Evolutionary conservation across 2,888 invertebrate species (phyloP), one percentile per base, ranked within the genome.

Genomic region (Ennomos fuscantarius): DNA sequence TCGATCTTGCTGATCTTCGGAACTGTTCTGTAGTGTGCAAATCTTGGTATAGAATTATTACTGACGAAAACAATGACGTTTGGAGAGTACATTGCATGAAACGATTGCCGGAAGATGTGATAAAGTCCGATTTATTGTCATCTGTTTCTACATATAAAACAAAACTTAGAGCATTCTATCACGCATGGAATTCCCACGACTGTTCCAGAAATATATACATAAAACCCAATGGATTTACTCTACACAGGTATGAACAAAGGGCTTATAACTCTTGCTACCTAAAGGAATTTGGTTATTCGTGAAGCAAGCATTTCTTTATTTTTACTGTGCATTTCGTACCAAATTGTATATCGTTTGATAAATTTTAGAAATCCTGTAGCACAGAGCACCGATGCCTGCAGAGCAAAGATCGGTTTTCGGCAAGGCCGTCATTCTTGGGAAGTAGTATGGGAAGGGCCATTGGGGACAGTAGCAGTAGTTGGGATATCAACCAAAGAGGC

Each of bases 101-200:
- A 77, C 96, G 95, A 87, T 91, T 99, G 69, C 96, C 98, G 0
- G 97, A 97, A 84, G 98, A 94, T 82, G 93, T 94, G 6, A 92
- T 99, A 65, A 98, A 97, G 89, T 98, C 98, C 8, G 98, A 98
- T 87, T 93, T 99, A 74, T 93, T 99, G 52, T 95, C 96, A 43
- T 96, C 97, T 66, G 95, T 98, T 68, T 95, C 96, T 55, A 97
- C 98, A 6, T 98, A 96, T 82, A 99, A 98, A 93, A 95, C 97
- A 24, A 99, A 99, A 93, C 93, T 99, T 65, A 94, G 97, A 75
- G 99, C 99, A 10, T 98, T 96, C 87, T 96, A 96, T 81, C 97
- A 98, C 88, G 97, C 99, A 0, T 99, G 99, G 99, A 99, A 98
- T 87, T 97, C 98, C 9, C 96, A 96, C 82, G 99, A 99, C 86